These are phyloP conservation scores for Petrocephalus zakoni DNA, from an alignment of 2,113 vertebrate genomes.

Conservation along the genomic window DNA sequence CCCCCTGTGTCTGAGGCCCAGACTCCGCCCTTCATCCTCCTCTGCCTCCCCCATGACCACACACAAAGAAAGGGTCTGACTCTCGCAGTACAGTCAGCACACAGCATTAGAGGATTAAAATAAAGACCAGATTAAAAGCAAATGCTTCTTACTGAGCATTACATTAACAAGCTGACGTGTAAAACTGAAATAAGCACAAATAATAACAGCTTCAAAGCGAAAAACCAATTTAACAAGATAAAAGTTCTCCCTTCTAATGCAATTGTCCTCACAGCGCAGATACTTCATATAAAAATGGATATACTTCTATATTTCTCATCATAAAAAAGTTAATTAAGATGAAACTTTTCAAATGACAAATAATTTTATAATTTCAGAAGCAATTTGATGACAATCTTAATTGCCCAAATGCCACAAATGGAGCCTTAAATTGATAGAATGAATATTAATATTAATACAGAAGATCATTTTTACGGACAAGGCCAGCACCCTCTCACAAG, in stretches of 20 bases:
- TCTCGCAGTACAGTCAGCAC: not conserved
- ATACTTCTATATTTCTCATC: conserved; percentile 35
- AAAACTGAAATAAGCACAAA: not conserved
- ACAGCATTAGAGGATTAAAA: not conserved
- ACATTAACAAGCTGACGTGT: not conserved
- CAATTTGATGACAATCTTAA: conserved; percentile 40
- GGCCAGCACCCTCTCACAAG: not conserved
- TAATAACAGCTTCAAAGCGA: conserved; percentile 10
- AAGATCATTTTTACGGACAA: conserved; percentile 20
- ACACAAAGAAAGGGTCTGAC: not conserved
- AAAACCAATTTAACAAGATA: not conserved
- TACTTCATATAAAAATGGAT: conserved; percentile 22
- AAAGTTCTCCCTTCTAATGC: not conserved
- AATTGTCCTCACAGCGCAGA: not conserved
- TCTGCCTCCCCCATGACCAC: not conserved
- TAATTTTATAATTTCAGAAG: conserved; percentile 41
- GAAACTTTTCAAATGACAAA: conserved; percentile 39
- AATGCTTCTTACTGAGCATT: not conserved
- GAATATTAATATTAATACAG: conserved; percentile 31
- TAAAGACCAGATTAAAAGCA: not conserved
- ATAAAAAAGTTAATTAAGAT: conserved; percentile 15
- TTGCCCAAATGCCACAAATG: conserved; percentile 43
- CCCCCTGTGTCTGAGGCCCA: not conserved
- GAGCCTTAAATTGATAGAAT: conserved; percentile 21
- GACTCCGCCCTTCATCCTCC: not conserved